Percentiles rank a stretch among this genome's conserved stretches.
Evolutionary conservation across 2,888 invertebrate species (phyloP).

Genomic region (Andricus curvator): DNA sequence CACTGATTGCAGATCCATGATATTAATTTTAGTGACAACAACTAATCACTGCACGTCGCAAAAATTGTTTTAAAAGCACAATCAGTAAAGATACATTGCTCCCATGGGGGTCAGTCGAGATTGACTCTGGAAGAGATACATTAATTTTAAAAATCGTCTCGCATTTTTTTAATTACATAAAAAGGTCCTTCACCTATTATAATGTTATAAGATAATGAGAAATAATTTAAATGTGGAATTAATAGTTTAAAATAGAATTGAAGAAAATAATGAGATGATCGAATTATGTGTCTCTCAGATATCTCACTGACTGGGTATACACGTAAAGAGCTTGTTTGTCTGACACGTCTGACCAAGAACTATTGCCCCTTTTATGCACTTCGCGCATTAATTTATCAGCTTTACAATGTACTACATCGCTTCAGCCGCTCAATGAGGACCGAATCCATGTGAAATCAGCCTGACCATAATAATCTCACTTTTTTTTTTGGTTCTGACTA

Average conservation of each 20-base stretch:
- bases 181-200: background rate
- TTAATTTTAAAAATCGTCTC: background rate
- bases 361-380: conserved; percentile 56
- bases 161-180: background rate
- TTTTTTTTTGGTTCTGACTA: too few species aligned
- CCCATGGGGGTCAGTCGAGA: background rate
- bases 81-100: conserved; percentile 9
- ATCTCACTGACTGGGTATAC: conserved; percentile 42
- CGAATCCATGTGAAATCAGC: background rate
- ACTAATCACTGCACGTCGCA: background rate
- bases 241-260: background rate
- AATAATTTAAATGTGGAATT: background rate
- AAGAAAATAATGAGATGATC: background rate
- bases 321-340: conserved; percentile 57
- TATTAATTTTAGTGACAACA: background rate
- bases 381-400: conserved; percentile 11
- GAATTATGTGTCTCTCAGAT: background rate
- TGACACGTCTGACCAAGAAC: conserved; percentile 65
- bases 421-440: background rate
- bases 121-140: background rate
- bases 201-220: background rate
- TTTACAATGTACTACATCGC: conserved; percentile 35
- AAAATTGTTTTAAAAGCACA: background rate
- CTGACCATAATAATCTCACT: background rate
- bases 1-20: conserved; percentile 7